Conservation (phyloP, 2,888 invertebrate species). For the Ophion slaviceki region DNA sequence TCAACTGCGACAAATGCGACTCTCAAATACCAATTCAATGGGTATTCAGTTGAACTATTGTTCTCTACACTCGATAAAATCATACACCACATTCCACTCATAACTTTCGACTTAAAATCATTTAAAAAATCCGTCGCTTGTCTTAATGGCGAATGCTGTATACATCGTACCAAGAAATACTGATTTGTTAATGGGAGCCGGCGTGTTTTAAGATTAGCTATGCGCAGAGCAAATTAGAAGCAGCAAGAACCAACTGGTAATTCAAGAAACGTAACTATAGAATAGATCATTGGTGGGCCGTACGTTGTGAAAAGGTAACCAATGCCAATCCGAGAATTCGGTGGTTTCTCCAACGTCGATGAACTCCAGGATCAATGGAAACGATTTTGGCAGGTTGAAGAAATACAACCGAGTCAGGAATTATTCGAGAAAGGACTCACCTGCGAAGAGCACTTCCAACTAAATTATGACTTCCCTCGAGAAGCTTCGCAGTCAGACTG, state of each 20-base stretch:
- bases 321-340: too few relatives aligned
- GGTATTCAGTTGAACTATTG: slow-evolving; percentile 17
- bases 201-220: slow-evolving; percentile 40
- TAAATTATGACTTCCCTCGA: slow-evolving; percentile 17
- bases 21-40: slow-evolving; percentile 30
- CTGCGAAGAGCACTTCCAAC: slow-evolving; percentile 4
- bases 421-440: too few relatives aligned
- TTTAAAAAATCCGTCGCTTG: too few relatives aligned
- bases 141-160: too few relatives aligned
- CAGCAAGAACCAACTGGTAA: slow-evolving; percentile 16
- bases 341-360: too few relatives aligned
- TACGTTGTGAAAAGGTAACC: too few relatives aligned
- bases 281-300: too few relatives aligned
- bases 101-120: neutral
- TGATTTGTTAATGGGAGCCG: neutral
- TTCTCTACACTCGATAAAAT: slow-evolving; percentile 32
- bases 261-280: too few relatives aligned
- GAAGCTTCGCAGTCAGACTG: slow-evolving; percentile 6
- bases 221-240: slow-evolving; percentile 51
- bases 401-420: too few relatives aligned
- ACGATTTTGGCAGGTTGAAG: too few relatives aligned
- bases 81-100: slow-evolving; percentile 24
- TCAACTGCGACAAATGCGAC: slow-evolving; percentile 27
- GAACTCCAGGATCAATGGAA: too few relatives aligned
- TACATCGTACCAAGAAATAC: slow-evolving; percentile 22